Percentiles rank a stretch among this genome's conserved stretches.
These are phyloP conservation scores for Sclerurus mexicanus DNA, from an alignment of 2,113 vertebrate genomes.

Conservation along the genomic window DNA sequence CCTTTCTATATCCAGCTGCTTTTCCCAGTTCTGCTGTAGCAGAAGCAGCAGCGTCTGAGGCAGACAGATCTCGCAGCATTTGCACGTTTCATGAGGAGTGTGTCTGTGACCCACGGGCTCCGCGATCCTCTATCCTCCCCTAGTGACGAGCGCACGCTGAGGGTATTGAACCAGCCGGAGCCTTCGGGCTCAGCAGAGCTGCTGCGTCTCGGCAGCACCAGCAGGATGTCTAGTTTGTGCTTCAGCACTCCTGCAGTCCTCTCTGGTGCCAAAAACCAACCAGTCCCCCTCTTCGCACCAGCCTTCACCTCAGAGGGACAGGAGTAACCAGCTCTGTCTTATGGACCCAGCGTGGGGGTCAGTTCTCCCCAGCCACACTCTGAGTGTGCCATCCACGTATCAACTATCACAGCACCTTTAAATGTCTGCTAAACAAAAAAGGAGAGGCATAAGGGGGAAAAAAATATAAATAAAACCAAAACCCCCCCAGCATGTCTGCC, in stretches of 20 bases:
- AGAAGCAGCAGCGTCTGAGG: background rate
- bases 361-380: background rate
- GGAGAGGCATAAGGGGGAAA: background rate
- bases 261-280: background rate
- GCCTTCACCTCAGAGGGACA: background rate
- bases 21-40: background rate
- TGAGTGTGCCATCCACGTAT: background rate
- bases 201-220: background rate
- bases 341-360: fast-evolving
- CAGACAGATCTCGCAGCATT: background rate
- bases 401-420: background rate
- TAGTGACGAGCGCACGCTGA: background rate
- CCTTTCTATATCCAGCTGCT: background rate
- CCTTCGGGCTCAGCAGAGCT: background rate
- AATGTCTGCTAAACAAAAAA: background rate
- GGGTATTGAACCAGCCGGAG: background rate
- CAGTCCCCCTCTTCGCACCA: background rate
- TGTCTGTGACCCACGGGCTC: background rate
- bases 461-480: background rate
- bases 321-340: background rate
- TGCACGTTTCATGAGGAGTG: background rate
- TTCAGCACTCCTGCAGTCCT: background rate
- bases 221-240: background rate
- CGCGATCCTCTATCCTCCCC: constrained; percentile 16
- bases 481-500: background rate